Evolutionary conservation across 92 coral and sea anemone species (phyloP).

Genomic region (Epizoanthus illoricatus): DNA sequence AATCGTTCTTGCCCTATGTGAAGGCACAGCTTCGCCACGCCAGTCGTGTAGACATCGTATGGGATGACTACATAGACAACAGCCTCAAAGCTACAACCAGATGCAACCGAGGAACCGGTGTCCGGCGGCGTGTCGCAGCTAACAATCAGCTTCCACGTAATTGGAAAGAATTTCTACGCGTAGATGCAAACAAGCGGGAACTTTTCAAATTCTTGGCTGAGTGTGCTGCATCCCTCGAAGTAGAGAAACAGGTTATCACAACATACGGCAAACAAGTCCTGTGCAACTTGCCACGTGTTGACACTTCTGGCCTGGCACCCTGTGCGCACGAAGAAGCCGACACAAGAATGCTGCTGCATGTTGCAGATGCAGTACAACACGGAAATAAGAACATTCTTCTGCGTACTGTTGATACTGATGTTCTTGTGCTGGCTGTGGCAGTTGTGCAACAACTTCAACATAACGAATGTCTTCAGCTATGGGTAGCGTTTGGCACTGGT

Average conservation of each 20-base stretch:
- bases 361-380: constrained; percentile 29
- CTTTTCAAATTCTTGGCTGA: constrained; percentile 41
- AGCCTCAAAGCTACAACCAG: constrained; percentile 54
- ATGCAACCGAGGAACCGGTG: constrained; percentile 43
- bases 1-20: background rate
- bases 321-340: constrained; percentile 28
- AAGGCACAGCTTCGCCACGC: background rate
- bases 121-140: constrained; percentile 48
- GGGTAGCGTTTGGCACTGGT: no score
- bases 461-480: no score
- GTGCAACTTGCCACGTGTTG: background rate
- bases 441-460: no score
- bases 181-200: constrained; percentile 53
- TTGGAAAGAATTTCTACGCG: constrained; percentile 49
- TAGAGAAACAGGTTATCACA: constrained; percentile 36
- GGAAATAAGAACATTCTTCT: constrained; percentile 38
- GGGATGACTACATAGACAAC: constrained; percentile 28
- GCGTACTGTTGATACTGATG: constrained; percentile 43
- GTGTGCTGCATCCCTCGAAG: constrained; percentile 20
- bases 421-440: background rate
- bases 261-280: constrained; percentile 43
- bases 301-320: constrained; percentile 21
- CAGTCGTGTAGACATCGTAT: background rate
- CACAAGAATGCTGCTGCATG: constrained; percentile 10
- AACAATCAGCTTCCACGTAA: constrained; percentile 61